Percentiles rank a stretch among this genome's conserved stretches.
Conservation (phyloP, 1,140 invertebrate genomes). For the Ips nitidus region DNA sequence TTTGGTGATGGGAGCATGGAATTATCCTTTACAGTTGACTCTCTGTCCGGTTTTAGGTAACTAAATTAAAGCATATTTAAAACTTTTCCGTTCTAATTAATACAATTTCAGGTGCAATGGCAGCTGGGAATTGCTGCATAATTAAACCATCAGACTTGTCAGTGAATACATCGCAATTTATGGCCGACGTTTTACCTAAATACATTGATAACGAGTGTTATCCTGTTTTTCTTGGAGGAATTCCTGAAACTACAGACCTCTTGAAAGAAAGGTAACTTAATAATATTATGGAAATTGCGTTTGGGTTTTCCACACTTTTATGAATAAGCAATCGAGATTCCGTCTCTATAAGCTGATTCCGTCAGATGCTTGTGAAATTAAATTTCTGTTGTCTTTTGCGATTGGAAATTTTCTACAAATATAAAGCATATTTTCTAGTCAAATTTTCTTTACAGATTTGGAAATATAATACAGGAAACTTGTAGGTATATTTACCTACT, state of each 20-base stretch:
- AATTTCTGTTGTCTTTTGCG: too few relatives aligned
- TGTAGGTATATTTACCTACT: too few relatives aligned
- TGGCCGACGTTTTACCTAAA: constrained; percentile 80
- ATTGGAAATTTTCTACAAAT: too few relatives aligned
- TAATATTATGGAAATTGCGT: background rate
- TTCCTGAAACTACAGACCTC: constrained; percentile 81
- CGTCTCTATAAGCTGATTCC: too few relatives aligned
- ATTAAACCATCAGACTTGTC: constrained; percentile 96
- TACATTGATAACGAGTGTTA: constrained; percentile 76
- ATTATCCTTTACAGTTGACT: constrained; percentile 90
- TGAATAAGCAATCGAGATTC: too few relatives aligned
- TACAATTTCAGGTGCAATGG: constrained; percentile 65
- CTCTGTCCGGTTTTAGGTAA: constrained; percentile 61
- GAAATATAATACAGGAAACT: too few relatives aligned
- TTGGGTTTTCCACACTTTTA: too few relatives aligned
- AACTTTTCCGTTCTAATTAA: background rate
- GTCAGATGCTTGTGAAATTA: too few relatives aligned
- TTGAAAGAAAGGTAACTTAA: constrained; percentile 66
- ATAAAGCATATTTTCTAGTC: too few relatives aligned
- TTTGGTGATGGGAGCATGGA: constrained; percentile 94
- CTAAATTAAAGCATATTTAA: background rate
- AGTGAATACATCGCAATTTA: constrained; percentile 66
- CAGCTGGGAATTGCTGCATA: constrained; percentile 92
- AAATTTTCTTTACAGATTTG: too few relatives aligned
- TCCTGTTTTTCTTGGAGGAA: constrained; percentile 70